A percentile compares a stretch with the other conserved stretches of the same genome.
These are phyloP conservation scores for Vanessa tameamea DNA, from an alignment of 1,140 invertebrate genomes.

Conservation along the genomic window DNA sequence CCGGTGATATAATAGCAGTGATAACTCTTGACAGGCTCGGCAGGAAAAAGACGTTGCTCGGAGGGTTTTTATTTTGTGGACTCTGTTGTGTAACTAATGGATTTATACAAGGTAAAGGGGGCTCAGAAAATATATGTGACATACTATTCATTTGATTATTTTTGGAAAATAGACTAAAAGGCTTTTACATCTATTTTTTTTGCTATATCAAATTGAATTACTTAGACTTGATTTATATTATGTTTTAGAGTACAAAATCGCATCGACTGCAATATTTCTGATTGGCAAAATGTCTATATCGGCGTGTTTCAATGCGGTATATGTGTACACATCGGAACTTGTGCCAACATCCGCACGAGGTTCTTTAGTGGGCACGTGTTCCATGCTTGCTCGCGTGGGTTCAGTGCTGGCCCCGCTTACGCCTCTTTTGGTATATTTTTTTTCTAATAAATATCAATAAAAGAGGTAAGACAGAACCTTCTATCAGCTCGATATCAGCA, in stretches of 20 bases:
- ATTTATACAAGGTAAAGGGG: slow-evolving; percentile 27
- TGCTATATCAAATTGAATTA: neutral
- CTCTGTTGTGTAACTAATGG: slow-evolving; percentile 27
- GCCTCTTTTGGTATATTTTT: slow-evolving; percentile 26
- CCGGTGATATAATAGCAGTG: slow-evolving; percentile 81
- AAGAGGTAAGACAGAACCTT: no score
- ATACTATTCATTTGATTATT: neutral
- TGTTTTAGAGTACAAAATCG: slow-evolving; percentile 23
- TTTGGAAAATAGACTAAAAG: no score
- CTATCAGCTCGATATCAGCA: no score
- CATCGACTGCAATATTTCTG: slow-evolving; percentile 27
- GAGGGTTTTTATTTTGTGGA: slow-evolving; percentile 23
- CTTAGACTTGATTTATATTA: neutral
- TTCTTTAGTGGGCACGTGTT: slow-evolving; percentile 28
- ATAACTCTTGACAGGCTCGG: slow-evolving; percentile 82
- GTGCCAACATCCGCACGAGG: slow-evolving; percentile 31
- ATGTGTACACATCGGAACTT: slow-evolving; percentile 35
- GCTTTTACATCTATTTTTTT: no score
- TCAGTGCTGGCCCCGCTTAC: slow-evolving; percentile 32
- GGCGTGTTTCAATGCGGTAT: slow-evolving; percentile 33
- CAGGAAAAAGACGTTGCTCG: slow-evolving; percentile 48
- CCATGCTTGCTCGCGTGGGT: slow-evolving; percentile 25
- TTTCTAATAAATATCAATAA: neutral
- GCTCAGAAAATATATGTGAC: neutral
- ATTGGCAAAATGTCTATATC: slow-evolving; percentile 35